Evolutionary conservation across 2,113 vertebrate genomes (phyloP), one percentile per base, ranked within the genome.

Genomic region (Mesocricetus auratus): DNA sequence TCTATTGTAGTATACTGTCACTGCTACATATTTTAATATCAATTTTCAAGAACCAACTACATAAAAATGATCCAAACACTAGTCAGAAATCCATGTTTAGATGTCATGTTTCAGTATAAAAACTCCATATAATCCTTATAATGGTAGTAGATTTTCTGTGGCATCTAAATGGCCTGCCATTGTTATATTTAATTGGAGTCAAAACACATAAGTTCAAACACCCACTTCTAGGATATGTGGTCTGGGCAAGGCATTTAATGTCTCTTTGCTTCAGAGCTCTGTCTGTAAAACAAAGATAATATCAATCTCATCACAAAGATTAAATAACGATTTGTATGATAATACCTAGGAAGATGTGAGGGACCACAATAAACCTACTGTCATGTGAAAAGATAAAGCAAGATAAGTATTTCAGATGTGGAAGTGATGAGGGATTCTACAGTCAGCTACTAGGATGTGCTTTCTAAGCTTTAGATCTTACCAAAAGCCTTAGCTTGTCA

Each of bases 361-460:
- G 16, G 36, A 62, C 10, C 24, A 1, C 31, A 26, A 21, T 4
- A 21, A 81, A 19, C 2, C n/a, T 3, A 19, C 26, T 36, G 11
- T 5, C 47, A 53, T 42, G 73, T 82, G 7, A 68, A 86, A 82
- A 92, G 31, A 47, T 53, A 50, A 89, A 90, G n/a, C 42, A 53
- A 33, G 13, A 31, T 29, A 83, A 39, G 47, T 36, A n/a, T n/a
- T 13, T 17, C 19, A 66, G 15, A 16, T 29, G 7, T 21, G 22
- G 26, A 7, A 29, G 5, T 21, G 16, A 2, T 1, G 8, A 8
- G 16, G 17, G 21, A 0, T 42, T 42, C 13, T 58, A 33, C 4
- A 36, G 5, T 73, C 8, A 73, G 47, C 15, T 39, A 29, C 36
- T 36, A 53, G 21, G 26, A 11, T 36, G 42, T 66, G 19, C 66